Conservation (phyloP, 2,113 vertebrate species). For the Burhinus bistriatus region DNA sequence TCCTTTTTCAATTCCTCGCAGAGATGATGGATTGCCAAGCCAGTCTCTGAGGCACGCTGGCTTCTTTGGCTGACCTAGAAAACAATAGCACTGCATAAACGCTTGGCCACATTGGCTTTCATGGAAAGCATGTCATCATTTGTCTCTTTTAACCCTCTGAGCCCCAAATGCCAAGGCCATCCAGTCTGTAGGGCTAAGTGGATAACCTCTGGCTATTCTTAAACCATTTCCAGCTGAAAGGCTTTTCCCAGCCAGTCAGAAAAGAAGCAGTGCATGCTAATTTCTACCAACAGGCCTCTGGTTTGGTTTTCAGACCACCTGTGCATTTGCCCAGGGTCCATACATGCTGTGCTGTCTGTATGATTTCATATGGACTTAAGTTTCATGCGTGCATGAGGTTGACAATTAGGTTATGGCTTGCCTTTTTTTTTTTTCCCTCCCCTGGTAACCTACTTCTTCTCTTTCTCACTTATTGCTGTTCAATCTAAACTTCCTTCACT, state of each 20-base stretch:
- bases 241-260: neutral
- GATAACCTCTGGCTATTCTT: neutral
- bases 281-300: neutral
- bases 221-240: neutral
- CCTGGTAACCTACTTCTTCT: neutral
- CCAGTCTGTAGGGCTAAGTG: neutral
- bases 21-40: neutral
- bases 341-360: neutral
- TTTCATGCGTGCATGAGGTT: neutral
- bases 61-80: neutral
- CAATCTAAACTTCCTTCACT: neutral
- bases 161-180: neutral
- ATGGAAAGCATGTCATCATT: neutral
- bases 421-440: neutral
- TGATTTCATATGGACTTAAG: neutral
- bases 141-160: neutral
- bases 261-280: neutral
- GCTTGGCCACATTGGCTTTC: neutral
- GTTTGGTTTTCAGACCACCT: neutral
- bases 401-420: neutral
- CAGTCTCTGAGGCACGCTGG: neutral
- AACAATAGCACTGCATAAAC: neutral
- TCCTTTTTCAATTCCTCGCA: neutral
- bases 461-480: neutral
- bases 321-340: neutral